Evolutionary conservation across 2,113 vertebrate species (phyloP), one percentile per base, ranked within the genome.

Genomic region (Nipponia nippon): DNA sequence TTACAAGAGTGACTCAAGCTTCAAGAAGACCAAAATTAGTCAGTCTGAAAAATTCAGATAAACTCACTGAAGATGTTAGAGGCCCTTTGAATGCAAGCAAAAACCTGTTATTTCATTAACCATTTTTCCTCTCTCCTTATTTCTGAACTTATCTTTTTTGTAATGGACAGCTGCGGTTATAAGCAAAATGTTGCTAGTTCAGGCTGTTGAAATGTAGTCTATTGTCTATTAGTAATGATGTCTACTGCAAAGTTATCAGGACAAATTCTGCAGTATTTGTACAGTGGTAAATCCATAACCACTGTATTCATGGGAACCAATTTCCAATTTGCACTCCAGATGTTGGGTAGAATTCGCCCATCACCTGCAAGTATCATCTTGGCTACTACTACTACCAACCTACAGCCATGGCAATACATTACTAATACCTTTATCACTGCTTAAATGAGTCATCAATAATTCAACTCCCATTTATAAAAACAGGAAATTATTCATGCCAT

Each of bases 401-500:
- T 94, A 89, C 63, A 81, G 69, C 46, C 49, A 42, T 65, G 42
- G 36, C 50, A 94, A 65, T 97, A 91, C 85, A 83, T 95, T 95
- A 79, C 86, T 97, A 97, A 96, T 95, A 97, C 95, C 83, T 98
- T 97, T 98, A 96, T 97, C 96, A 66, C 94, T 94, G 92, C 96
- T 97, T 97, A 98, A 98, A 98, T 95, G 95, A 98, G 97, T 87
- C 97, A 98, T 98, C 94, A 98, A 98, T 98, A 98, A 98, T 98
- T 98, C 97, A 98, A 98, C 98, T 98, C 97, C 96, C 95, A 97
- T 98, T 98, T 98, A 97, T 97, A 98, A 98, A 97, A 91, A 36
- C 79, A 97, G 98, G 86, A 98, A 98, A 98, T 98, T 98, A 98
- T 98, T 98, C 98, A 98, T 98, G 88, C 95, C 93, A 90, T 97